A percentile compares a stretch with the other conserved stretches of the same genome.
Evolutionary conservation across 64 coral and sea anemone genomes (phyloP).

Genomic region (Catalaphyllia jardinei): DNA sequence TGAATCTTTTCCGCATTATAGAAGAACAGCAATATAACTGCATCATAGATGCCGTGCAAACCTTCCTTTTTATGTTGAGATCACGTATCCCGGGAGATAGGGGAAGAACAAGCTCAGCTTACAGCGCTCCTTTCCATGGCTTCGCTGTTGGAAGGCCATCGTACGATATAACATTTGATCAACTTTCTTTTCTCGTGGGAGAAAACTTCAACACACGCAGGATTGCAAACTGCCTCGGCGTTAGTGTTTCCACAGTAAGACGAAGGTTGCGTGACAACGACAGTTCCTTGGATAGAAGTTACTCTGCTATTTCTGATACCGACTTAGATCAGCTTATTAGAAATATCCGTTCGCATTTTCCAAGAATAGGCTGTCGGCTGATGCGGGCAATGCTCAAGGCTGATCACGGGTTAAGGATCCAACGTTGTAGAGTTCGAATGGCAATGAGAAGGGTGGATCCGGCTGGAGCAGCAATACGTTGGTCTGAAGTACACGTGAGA

Average conservation of each 20-base stretch:
- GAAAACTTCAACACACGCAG: no score
- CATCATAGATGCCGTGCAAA: neutral
- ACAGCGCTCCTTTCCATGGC: neutral
- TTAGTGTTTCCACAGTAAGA: no score
- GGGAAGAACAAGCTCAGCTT: neutral
- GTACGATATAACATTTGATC: no score
- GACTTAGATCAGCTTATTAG: neutral
- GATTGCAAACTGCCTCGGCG: no score
- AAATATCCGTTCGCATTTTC: neutral
- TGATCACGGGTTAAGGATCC: neutral
- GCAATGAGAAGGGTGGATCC: conserved; percentile 14
- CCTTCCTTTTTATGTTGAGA: neutral
- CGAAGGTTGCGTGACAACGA: no score
- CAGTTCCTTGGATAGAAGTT: no score
- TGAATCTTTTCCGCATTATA: no score
- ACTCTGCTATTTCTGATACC: neutral
- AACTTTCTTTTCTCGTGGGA: no score
- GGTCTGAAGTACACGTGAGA: neutral
- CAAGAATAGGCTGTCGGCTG: neutral
- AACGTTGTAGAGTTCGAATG: conserved; percentile 17
- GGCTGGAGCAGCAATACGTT: conserved; percentile 23
- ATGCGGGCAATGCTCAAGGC: neutral
- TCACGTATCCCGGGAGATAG: neutral
- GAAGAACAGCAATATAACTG: neutral
- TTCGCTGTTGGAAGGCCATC: no score